phyloP scores from a whole-genome alignment of 2,113 vertebrate species.

The Grammomys dolichurus region DNA sequence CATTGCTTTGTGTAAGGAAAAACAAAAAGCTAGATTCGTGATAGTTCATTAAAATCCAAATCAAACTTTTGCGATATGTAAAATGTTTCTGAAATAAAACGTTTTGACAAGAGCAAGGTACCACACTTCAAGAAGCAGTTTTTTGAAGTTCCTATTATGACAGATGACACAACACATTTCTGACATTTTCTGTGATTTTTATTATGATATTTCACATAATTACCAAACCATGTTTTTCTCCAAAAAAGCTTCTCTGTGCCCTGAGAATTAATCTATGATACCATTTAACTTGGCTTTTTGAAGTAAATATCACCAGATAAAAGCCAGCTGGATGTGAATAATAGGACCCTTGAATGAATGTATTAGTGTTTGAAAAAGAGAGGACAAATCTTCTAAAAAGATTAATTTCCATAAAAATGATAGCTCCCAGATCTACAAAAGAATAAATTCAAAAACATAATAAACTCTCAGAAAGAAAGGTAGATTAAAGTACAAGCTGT shows the following conservation, averaged over 20 bases:
- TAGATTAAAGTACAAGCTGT: slow-evolving; percentile 95
- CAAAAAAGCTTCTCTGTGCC: slow-evolving; percentile 89
- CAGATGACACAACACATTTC: slow-evolving; percentile 87
- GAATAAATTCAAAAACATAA: slow-evolving; percentile 97
- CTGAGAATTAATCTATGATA: slow-evolving; percentile 96
- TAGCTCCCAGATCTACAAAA: slow-evolving; percentile 95
- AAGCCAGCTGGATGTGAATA: slow-evolving; percentile 96
- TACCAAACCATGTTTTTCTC: slow-evolving; percentile 90
- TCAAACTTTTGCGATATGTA: slow-evolving; percentile 80
- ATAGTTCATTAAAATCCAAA: slow-evolving; percentile 84
- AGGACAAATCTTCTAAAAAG: slow-evolving; percentile 95
- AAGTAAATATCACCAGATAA: slow-evolving; percentile 98
- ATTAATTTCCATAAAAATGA: slow-evolving; percentile 99
- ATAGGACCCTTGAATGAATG: slow-evolving; percentile 95
- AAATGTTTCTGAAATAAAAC: slow-evolving; percentile 75
- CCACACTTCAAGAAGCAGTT: slow-evolving; percentile 84
- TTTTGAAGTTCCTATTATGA: slow-evolving; percentile 86
- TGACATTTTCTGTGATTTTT: slow-evolving; percentile 90
- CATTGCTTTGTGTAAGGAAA: slow-evolving; percentile 85
- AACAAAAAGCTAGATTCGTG: slow-evolving; percentile 86
- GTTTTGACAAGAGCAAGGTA: slow-evolving; percentile 78
- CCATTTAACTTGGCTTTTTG: slow-evolving; percentile 95
- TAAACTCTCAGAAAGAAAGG: slow-evolving; percentile 91
- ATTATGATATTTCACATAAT: slow-evolving; percentile 91
- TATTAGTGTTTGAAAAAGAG: slow-evolving; percentile 95